Evolutionary conservation across 1,140 invertebrate species (phyloP).

Genomic region (Euwallacea fornicatus): DNA sequence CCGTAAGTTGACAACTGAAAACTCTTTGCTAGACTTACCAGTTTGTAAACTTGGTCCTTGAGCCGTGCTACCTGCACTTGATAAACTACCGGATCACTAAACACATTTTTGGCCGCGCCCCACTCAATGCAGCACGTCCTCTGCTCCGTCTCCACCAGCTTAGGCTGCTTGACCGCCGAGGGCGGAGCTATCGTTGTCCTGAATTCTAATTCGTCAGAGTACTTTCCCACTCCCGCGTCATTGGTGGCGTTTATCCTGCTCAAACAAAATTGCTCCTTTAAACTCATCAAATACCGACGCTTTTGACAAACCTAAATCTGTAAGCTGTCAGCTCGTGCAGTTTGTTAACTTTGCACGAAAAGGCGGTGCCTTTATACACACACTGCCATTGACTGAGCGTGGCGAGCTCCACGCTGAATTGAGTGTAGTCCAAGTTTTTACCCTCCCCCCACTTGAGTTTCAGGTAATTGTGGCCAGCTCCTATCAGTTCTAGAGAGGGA

Average conservation of each 20-base stretch:
- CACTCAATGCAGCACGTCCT: slow-evolving; percentile 61
- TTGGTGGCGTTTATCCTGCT: slow-evolving; percentile 75
- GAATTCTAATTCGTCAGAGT: slow-evolving; percentile 68
- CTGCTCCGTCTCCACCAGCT: slow-evolving; percentile 57
- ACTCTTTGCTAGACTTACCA: slow-evolving; percentile 53
- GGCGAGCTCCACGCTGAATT: slow-evolving; percentile 80
- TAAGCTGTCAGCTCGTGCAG: slow-evolving; percentile 77
- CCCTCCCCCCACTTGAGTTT: slow-evolving; percentile 83
- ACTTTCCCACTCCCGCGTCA: slow-evolving; percentile 79
- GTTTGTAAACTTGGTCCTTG: slow-evolving; percentile 64
- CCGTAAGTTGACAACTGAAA: no score
- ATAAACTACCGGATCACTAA: slow-evolving; percentile 66
- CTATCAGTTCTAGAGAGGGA: slow-evolving; percentile 72
- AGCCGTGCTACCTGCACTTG: slow-evolving; percentile 65
- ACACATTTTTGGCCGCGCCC: slow-evolving; percentile 55
- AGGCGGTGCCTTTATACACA: slow-evolving; percentile 76
- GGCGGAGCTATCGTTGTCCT: slow-evolving; percentile 77
- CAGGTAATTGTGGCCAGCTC: slow-evolving; percentile 74
- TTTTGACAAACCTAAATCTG: slow-evolving; percentile 60
- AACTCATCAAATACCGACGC: background rate
- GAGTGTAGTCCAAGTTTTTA: slow-evolving; percentile 67
- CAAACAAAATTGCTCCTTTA: background rate
- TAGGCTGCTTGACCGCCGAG: slow-evolving; percentile 69
- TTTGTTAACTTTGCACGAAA: slow-evolving; percentile 77
- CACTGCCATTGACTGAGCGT: slow-evolving; percentile 69